Base-by-base conservation (phyloP, 1,140 invertebrate genomes). In the Panagrolaimus sp. region DNA sequence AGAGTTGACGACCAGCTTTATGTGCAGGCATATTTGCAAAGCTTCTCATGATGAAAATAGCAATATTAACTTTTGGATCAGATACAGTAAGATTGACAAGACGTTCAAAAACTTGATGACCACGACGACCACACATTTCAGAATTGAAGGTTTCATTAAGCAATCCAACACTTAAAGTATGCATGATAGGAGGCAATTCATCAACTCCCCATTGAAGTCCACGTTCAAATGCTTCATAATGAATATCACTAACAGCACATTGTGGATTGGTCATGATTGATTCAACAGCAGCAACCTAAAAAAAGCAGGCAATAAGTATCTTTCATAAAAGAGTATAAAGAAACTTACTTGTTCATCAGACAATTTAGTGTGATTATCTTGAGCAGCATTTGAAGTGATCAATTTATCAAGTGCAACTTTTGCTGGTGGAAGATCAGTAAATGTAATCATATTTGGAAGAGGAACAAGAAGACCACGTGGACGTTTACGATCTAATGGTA, bases 131-230 rank as follows among this genome's bases (percentile, higher is more conserved):
- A 63, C 25, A 53, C n/a, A 13, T 31, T 66, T 48, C 27, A 5
- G 65, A 45, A 47, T 82, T 80, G 5, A 82, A 25, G 7, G 65
- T 51, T 23, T 38, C 46, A 63, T 77, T 67, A 7, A 81, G 66
- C 4, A 80, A 57, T 1, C 78, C 77, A 20, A 79, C 27, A 25
- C 79, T 63, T 45, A 80, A 75, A 1, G 82, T 46, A 63, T 80
- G 80, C 1, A 82, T 43, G 9, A 75, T 65, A 14, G 78, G 73
- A 1, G 70, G 53, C 23, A 80, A 25, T 3, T 66, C 7, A 14
- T 80, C 69, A n/a, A 76, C 23, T 1, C 65, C 63, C 80, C 79
- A 80, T 75, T 45, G 14, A 76, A 61, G 11, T 31, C 72, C 2
- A 61, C 38, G 5, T 46, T 31, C 65, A 63, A 71, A 9, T 63